Evolutionary conservation across 2,113 vertebrate species (phyloP).

Genomic region (Danio rerio): DNA sequence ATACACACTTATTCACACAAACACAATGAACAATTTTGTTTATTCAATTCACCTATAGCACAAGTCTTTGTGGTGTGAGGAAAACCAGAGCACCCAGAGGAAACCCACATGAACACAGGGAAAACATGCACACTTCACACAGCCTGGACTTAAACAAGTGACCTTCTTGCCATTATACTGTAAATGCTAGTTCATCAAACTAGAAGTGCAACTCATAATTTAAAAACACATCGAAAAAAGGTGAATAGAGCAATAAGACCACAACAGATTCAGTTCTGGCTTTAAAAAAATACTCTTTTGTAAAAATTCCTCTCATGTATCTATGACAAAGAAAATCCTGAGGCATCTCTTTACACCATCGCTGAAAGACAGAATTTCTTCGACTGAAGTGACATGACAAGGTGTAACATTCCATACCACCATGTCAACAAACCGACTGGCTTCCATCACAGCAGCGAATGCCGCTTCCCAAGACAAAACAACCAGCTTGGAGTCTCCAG

Average conservation of each 20-base stretch:
- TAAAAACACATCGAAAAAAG: too few relatives aligned
- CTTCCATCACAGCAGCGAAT: conserved; percentile 71
- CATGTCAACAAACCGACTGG: conserved; percentile 74
- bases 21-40: too few relatives aligned
- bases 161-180: too few relatives aligned
- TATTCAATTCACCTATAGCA: too few relatives aligned
- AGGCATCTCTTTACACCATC: conserved; percentile 61
- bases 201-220: too few relatives aligned
- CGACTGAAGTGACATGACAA: conserved; percentile 68
- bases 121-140: too few relatives aligned
- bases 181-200: too few relatives aligned
- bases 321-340: conserved; percentile 75
- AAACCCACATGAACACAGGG: too few relatives aligned
- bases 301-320: conserved; percentile 67
- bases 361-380: conserved; percentile 64
- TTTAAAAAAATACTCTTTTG: conserved; percentile 4
- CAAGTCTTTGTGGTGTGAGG: too few relatives aligned
- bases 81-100: too few relatives aligned
- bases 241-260: not conserved
- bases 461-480: conserved; percentile 74
- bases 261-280: not conserved
- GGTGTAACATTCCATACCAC: conserved; percentile 74
- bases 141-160: too few relatives aligned
- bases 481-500: conserved; percentile 57
- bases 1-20: too few relatives aligned